These are phyloP conservation scores for Eudasyphora cyanicolor DNA, from an alignment of 2,888 invertebrate species.

Conservation along the genomic window DNA sequence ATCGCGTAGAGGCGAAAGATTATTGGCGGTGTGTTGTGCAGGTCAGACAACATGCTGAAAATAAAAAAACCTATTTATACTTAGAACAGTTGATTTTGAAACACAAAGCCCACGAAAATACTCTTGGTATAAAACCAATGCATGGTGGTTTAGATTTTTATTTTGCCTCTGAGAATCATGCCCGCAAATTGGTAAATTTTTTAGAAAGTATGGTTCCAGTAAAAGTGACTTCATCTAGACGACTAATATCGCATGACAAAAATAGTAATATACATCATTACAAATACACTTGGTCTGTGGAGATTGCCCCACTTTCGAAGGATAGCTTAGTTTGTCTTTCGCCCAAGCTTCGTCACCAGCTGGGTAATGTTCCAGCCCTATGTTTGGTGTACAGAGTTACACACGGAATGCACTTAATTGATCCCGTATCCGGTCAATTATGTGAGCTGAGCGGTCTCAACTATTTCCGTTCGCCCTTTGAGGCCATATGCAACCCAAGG, in stretches of 20 bases:
- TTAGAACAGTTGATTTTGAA: conserved; percentile 98
- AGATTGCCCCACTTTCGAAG: conserved; percentile 97
- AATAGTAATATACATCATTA: conserved; percentile 98
- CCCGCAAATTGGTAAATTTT: conserved; percentile 97
- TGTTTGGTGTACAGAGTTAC: conserved; percentile 94
- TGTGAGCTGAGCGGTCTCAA: conserved; percentile 89
- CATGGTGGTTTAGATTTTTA: conserved; percentile 97
- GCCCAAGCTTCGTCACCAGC: conserved; percentile 90
- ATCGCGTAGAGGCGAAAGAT: conserved; percentile 97
- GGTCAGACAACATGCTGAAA: conserved; percentile 92
- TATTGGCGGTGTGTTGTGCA: conserved; percentile 97
- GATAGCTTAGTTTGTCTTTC: conserved; percentile 95
- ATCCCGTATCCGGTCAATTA: conserved; percentile 93
- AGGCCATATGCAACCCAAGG: conserved; percentile 92
- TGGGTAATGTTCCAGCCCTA: conserved; percentile 93
- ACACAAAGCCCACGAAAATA: conserved; percentile 94
- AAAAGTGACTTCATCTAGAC: conserved; percentile 93
- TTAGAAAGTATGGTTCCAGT: conserved; percentile 92
- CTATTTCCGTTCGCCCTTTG: conserved; percentile 94
- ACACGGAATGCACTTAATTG: conserved; percentile 94
- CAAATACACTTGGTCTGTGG: conserved; percentile 96
- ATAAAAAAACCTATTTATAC: conserved; percentile 98
- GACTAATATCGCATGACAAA: conserved; percentile 97
- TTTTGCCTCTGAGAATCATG: conserved; percentile 92
- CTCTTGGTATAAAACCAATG: conserved; percentile 91